Evolutionary conservation across 2,888 invertebrate genomes (phyloP).

Genomic region (Perizoma affinitatum): DNA sequence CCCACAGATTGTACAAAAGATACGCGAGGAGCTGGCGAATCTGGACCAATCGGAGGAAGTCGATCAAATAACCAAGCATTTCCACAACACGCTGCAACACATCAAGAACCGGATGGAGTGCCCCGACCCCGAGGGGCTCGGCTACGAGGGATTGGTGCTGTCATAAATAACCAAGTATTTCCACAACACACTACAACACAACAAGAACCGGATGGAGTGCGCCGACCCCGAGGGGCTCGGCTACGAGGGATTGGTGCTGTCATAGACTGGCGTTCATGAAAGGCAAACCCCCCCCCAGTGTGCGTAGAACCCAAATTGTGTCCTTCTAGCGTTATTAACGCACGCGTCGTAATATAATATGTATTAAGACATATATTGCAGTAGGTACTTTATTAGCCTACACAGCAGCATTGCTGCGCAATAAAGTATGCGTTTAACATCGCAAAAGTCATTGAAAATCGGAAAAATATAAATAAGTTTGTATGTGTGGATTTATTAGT

Average conservation of each 20-base stretch:
- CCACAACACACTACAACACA: conserved; percentile 93
- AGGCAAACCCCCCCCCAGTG: too few relatives aligned
- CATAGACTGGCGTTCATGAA: neutral
- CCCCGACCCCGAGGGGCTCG: conserved; percentile 86
- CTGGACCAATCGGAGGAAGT: conserved; percentile 97
- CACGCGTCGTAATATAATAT: too few relatives aligned
- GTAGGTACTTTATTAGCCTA: too few relatives aligned
- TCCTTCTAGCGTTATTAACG: too few relatives aligned
- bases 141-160: conserved; percentile 78
- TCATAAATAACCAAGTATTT: conserved; percentile 95
- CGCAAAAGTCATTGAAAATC: too few relatives aligned
- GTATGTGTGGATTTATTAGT: too few relatives aligned
- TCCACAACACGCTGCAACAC: conserved; percentile 94
- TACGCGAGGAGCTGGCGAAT: conserved; percentile 96
- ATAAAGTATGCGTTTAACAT: too few relatives aligned
- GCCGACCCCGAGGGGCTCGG: conserved; percentile 86
- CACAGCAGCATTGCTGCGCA: too few relatives aligned
- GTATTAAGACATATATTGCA: too few relatives aligned
- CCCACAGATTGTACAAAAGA: conserved; percentile 93
- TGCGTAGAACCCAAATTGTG: too few relatives aligned
- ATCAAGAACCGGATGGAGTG: conserved; percentile 87
- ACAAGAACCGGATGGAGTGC: conserved; percentile 87
- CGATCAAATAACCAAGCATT: conserved; percentile 98
- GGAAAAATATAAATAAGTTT: too few relatives aligned
- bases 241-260: conserved; percentile 77